Conservation (phyloP, 2,888 invertebrate genomes). For the Nymphalis polychloros region DNA sequence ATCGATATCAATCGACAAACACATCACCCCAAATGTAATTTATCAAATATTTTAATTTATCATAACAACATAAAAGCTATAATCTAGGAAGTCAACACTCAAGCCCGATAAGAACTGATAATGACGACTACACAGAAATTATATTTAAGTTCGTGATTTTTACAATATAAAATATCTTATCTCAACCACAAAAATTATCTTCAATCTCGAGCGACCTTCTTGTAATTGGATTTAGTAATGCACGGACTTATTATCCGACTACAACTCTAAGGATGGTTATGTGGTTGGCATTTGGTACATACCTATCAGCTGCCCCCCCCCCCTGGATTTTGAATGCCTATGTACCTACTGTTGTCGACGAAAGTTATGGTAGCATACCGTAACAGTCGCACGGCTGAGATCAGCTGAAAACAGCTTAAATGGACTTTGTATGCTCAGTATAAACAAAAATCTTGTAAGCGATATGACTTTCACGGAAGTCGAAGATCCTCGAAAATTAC, state of each 20-base stretch:
- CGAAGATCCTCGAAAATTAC: too few species aligned
- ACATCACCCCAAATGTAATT: not conserved
- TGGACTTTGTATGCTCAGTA: too few species aligned
- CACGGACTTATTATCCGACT: not conserved
- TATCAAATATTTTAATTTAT: constrained; percentile 2
- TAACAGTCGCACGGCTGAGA: too few species aligned
- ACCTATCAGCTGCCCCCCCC: too few species aligned
- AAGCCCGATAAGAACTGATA: constrained; percentile 33
- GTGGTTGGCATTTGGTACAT: too few species aligned
- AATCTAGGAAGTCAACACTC: constrained; percentile 31
- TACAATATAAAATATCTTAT: constrained; percentile 36
- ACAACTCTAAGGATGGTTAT: too few species aligned
- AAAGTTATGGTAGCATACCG: too few species aligned
- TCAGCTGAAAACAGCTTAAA: too few species aligned
- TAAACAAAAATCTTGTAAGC: too few species aligned
- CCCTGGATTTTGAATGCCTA: too few species aligned
- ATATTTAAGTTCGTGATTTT: constrained; percentile 41
- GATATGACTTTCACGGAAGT: too few species aligned
- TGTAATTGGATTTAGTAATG: constrained; percentile 15
- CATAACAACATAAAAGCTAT: constrained; percentile 8
- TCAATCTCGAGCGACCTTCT: constrained; percentile 26
- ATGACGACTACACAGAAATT: constrained; percentile 39
- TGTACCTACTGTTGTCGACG: too few species aligned
- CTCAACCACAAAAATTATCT: constrained; percentile 22
- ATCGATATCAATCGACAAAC: not conserved